Evolutionary conservation across 2,888 invertebrate genomes (phyloP), one percentile per base, ranked within the genome.

Genomic region (Torymus aiolomorphi): DNA sequence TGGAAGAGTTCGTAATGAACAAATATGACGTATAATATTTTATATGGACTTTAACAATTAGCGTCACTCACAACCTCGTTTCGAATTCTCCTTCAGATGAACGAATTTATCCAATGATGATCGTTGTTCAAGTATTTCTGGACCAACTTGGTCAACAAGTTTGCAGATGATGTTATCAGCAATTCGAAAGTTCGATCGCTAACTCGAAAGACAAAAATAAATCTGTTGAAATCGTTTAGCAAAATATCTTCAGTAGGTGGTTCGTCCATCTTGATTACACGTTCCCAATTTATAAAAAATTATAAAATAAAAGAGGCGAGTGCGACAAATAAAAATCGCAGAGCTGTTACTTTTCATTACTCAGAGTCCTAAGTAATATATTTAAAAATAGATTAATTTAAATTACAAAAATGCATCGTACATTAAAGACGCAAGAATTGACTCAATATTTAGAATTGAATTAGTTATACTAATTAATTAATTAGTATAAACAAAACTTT

Each of bases 341-440:
- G 42, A 42, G 42, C 42, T 42, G 42, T 8, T 42, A 42, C 42
- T 42, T 63, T 13, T 73, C 16, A 56, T 63, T 57, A 49, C 24
- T 75, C 20, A 66, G 42, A 16, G 61, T 63, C 12, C 14, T 62
- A 66, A 66, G 54, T 67, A 52, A 59, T 80, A 71, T 75, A 71
- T 78, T 81, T 76, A 59, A 73, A 78, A 78, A 71, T 78, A 81
- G 52, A 70, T 52, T 8, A 81, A 62, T 78, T 69, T 59, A 73
- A 78, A 73, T 69, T 73, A 78, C 76, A 78, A 80, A 78, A 80
- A 16, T 70, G 42, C 62, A 67, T 65, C 20, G 5, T 67, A 75
- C 59, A 71, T 75, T 20, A n/a, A 80, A 80, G 62, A 76, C 73
- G 69, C 11, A 73, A 76, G 66, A 71, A 72, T 73, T 78, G 75